Evolutionary conservation across 2,797 vertebrate genomes (phyloP), one percentile per base, ranked within the genome.

Genomic region (Tadarida brasiliensis): DNA sequence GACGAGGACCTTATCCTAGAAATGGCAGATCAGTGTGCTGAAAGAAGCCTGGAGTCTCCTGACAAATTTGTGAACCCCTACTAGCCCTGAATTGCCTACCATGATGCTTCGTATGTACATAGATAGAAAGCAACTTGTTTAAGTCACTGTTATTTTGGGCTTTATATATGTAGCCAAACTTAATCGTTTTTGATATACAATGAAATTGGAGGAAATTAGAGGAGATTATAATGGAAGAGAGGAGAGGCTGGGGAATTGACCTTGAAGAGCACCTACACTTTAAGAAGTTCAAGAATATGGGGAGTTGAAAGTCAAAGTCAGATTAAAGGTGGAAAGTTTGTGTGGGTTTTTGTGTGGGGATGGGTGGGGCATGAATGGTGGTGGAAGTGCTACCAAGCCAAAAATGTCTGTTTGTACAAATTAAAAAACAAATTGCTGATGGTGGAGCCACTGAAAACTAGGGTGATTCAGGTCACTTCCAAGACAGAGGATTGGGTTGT

Each of bases 331-430:
- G 8, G 59, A 63, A 80, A 35, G 15, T 20, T 63, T 51, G 22
- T 33, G 15, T 54, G 47, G 67, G 56, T 78, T 59, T 73, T 8
- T 74, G 7, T 73, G 24, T n/a, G 47, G 11, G 6, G 11, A 11
- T 26, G 19, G 11, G 33, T 12, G 35, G 35, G 68, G 39, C 28
- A 71, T 44, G 39, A n/a, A 71, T 44, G 15, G 39, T 77, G 22
- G 6, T 59, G 9, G 56, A 73, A 83, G 73, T 87, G 70, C 26
- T 49, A 56, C 12, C 2, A 7, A 5, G 2, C 73, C 47, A 87
- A 77, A 90, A 91, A 63, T n/a, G 1, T 89, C 24, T 78, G 26
- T 85, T 83, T 63, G n/a, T 87, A 78, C 54, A 91, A 77, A 76
- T 39, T 57, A 87, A 82, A 70, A 51, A 67, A 54, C 14, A 88